These are phyloP conservation scores for Drosophila subobscura DNA, from an alignment of 1,140 invertebrate species.

Conservation along the genomic window DNA sequence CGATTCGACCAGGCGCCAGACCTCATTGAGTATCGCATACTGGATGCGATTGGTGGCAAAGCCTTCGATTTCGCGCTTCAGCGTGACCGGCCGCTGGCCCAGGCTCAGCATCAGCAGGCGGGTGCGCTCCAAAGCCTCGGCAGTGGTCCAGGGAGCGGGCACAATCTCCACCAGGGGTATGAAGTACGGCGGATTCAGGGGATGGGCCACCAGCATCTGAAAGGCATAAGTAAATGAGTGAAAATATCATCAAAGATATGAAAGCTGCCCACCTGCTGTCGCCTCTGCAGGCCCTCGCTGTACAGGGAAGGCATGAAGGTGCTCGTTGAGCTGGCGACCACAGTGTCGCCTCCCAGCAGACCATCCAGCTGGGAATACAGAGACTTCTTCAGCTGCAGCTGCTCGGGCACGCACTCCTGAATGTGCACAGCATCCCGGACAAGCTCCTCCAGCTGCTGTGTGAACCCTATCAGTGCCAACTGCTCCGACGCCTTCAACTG, in stretches of 20 bases:
- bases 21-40: constrained; percentile 97
- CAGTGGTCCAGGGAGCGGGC: constrained; percentile 94
- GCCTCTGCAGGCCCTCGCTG: constrained; percentile 85
- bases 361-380: constrained; percentile 91
- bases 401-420: constrained; percentile 97
- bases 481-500: constrained; percentile 89
- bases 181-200: constrained; percentile 98
- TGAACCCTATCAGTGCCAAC: constrained; percentile 89
- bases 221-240: background rate
- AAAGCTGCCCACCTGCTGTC: constrained; percentile 51
- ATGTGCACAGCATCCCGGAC: constrained; percentile 89
- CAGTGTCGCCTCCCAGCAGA: constrained; percentile 88
- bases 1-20: constrained; percentile 93
- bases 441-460: constrained; percentile 86
- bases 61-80: constrained; percentile 93
- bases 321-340: constrained; percentile 95
- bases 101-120: constrained; percentile 93
- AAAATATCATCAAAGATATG: background rate
- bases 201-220: constrained; percentile 89
- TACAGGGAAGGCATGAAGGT: constrained; percentile 94
- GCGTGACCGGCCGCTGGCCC: constrained; percentile 93
- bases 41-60: constrained; percentile 98
- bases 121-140: constrained; percentile 84
- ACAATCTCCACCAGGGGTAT: constrained; percentile 97
- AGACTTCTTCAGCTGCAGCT: constrained; percentile 92